Percentiles rank a stretch among this genome's conserved stretches.
These are phyloP conservation scores for Stegostoma tigrinum DNA, from an alignment of 2,113 vertebrate species.

Conservation along the genomic window DNA sequence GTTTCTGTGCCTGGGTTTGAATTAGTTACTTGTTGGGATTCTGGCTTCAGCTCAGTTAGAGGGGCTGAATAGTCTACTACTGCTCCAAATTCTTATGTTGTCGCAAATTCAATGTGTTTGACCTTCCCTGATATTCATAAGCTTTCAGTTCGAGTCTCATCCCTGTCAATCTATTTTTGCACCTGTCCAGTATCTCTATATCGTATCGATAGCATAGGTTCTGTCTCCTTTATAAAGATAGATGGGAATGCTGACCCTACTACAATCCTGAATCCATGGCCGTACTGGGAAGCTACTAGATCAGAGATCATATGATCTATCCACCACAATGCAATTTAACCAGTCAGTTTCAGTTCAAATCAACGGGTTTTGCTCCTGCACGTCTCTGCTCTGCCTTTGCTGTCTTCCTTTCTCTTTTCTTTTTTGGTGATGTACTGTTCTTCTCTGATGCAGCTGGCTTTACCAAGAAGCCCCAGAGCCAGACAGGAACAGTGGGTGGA, in stretches of 20 bases:
- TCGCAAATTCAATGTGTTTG: not conserved
- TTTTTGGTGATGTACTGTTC: not conserved
- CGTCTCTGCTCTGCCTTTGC: not conserved
- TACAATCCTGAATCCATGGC: not conserved
- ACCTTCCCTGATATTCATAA: not conserved
- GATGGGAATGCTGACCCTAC: not conserved
- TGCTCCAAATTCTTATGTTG: no score
- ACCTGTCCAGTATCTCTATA: not conserved
- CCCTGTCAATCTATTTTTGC: not conserved
- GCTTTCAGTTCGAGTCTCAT: not conserved
- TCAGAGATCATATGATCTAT: not conserved
- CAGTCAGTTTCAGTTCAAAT: not conserved
- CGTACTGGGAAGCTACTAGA: not conserved
- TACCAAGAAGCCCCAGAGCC: conserved; percentile 80
- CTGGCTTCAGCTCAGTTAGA: not conserved
- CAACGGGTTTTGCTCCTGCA: not conserved
- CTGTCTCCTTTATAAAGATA: not conserved
- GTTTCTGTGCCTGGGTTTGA: not conserved
- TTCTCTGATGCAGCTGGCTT: conserved; percentile 73
- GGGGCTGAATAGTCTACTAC: no score
- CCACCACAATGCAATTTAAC: not conserved
- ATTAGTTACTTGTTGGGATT: not conserved
- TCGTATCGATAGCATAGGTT: not conserved
- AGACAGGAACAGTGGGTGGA: conserved; percentile 61
- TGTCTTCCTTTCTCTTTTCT: not conserved